These are phyloP conservation scores for Tyto alba DNA, from an alignment of 2,113 vertebrate genomes.

Conservation along the genomic window DNA sequence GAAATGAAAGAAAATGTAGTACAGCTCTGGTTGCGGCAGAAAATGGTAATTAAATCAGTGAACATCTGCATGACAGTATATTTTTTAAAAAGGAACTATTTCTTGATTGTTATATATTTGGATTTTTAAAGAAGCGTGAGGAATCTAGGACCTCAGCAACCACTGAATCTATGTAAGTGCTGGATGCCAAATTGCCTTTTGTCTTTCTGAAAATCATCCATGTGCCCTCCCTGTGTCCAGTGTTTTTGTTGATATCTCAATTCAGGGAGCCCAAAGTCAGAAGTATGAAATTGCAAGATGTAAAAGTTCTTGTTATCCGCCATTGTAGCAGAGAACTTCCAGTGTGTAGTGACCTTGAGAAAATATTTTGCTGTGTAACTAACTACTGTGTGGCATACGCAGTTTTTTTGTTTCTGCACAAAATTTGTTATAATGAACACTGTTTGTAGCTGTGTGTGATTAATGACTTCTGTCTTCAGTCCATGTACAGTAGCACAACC, in stretches of 20 bases:
- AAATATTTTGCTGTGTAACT: not conserved
- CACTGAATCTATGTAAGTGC: not conserved
- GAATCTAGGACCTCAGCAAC: not conserved
- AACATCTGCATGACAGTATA: not conserved
- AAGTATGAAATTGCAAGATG: not conserved
- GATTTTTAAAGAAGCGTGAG: not conserved
- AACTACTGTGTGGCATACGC: not conserved
- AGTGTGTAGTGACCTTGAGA: not conserved
- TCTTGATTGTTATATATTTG: not conserved
- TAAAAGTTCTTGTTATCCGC: not conserved
- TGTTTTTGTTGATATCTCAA: not conserved
- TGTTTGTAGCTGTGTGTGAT: not conserved
- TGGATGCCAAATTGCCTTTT: not conserved
- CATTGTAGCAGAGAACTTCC: not conserved
- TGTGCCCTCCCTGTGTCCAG: not conserved
- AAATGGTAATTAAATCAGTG: constrained; percentile 51
- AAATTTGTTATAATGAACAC: not conserved
- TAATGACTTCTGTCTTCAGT: not conserved
- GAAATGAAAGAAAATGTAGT: constrained; percentile 36
- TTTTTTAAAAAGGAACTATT: not conserved
- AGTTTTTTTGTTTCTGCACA: not conserved
- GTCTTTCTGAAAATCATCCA: not conserved
- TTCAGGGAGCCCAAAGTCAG: not conserved
- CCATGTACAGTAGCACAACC: not conserved
- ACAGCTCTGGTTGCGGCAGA: constrained; percentile 36